phyloP scores from a whole-genome alignment of 2,888 invertebrate species.

The Tetranychus piercei region DNA sequence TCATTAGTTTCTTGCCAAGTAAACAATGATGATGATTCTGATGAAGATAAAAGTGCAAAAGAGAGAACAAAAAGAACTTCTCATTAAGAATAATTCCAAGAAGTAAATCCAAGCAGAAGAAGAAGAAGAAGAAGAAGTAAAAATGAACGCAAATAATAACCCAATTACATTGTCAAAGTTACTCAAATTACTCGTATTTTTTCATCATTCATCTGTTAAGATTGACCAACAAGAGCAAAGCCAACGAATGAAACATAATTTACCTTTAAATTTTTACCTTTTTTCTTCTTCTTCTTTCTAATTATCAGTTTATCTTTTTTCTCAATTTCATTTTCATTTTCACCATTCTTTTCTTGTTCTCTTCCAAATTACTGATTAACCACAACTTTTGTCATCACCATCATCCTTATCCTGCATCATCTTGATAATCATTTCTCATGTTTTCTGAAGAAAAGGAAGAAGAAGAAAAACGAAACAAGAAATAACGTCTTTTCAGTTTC shows the following conservation, averaged over 20 bases:
- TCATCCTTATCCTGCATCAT: not conserved
- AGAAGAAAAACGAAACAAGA: no score
- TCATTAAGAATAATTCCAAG: no score
- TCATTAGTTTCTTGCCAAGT: no score
- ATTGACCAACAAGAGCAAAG: no score
- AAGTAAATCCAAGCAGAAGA: not conserved
- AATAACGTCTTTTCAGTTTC: not conserved
- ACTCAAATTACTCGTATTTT: not conserved
- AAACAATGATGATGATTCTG: no score
- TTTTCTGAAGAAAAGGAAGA: not conserved
- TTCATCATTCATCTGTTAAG: not conserved
- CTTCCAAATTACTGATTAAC: not conserved
- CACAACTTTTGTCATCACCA: not conserved
- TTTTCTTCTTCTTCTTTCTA: not conserved
- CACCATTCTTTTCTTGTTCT: not conserved
- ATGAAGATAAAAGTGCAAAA: no score
- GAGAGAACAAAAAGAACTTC: no score
- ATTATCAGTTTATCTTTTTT: not conserved
- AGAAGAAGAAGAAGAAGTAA: not conserved
- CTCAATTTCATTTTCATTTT: not conserved
- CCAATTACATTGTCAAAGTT: not conserved
- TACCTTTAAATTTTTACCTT: not conserved
- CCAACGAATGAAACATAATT: not conserved
- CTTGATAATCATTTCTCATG: not conserved
- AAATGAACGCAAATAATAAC: not conserved